A percentile compares a stretch with the other conserved stretches of the same genome.
Evolutionary conservation across 2,888 invertebrate species (phyloP).

Genomic region (Thecophora atra): DNA sequence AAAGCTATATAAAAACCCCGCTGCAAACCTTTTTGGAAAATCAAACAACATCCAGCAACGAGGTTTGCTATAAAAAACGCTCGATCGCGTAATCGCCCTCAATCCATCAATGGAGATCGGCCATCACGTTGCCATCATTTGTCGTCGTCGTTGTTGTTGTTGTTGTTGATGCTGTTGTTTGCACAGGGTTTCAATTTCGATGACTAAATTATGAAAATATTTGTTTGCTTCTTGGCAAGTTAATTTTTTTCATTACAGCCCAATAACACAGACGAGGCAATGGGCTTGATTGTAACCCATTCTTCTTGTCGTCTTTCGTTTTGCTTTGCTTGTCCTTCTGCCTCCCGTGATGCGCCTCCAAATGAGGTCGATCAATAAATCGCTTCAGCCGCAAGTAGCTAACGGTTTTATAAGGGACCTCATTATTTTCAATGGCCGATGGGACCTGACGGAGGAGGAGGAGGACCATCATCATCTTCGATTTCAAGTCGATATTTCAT

Average conservation of each 20-base stretch:
- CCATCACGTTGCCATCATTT: constrained; percentile 55
- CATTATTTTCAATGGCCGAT: constrained; percentile 1
- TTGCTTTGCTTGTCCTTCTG: not conserved
- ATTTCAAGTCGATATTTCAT: too few species aligned
- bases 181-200: not conserved
- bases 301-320: too few species aligned
- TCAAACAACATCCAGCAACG: not conserved
- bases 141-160: constrained; percentile 31
- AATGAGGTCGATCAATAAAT: constrained; percentile 4
- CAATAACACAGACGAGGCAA: not conserved
- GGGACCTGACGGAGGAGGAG: not conserved
- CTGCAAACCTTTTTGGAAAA: too few species aligned
- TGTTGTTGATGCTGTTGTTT: constrained; percentile 11
- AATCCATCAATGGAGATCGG: constrained; percentile 64
- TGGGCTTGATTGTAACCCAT: constrained; percentile 15
- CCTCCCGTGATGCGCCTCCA: constrained; percentile 26
- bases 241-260: constrained; percentile 18
- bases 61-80: constrained; percentile 26
- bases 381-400: constrained; percentile 12
- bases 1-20: too few species aligned
- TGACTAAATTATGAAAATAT: constrained; percentile 37
- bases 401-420: constrained; percentile 12
- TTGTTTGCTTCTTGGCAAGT: constrained; percentile 15
- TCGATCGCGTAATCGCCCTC: constrained; percentile 63
- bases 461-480: too few species aligned